phyloP scores from a whole-genome alignment of 2,113 vertebrate species.

The Glaucidium brasilianum region DNA sequence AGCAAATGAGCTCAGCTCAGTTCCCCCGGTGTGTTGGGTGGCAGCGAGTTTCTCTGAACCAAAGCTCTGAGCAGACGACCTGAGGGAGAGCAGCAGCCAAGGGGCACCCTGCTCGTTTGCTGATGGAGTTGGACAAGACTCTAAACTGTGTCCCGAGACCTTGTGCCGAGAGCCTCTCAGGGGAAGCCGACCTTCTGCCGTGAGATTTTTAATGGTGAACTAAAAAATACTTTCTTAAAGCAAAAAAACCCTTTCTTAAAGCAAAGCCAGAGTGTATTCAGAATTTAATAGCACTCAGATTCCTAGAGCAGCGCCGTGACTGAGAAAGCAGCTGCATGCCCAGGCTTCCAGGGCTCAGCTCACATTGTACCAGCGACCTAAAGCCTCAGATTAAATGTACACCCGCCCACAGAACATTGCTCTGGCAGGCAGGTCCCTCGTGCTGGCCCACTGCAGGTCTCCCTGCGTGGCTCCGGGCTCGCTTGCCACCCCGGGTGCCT shows the following conservation, averaged over 20 bases:
- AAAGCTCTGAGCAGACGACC: not conserved
- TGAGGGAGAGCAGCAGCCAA: not conserved
- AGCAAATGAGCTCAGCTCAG: not conserved
- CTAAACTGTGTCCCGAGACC: not conserved
- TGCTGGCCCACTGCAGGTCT: not conserved
- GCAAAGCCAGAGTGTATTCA: not conserved
- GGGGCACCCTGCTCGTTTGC: not conserved
- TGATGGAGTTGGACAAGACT: not conserved
- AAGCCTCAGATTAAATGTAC: not conserved
- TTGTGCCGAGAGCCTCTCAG: too few relatives aligned
- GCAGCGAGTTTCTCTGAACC: accelerated
- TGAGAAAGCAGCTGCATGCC: not conserved
- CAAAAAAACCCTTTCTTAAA: not conserved
- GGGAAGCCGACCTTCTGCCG: not conserved
- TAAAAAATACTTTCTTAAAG: not conserved
- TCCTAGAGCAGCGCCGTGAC: not conserved
- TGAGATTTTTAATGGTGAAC: accelerated
- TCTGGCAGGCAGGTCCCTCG: not conserved
- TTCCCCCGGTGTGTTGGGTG: not conserved
- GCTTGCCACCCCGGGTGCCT: not conserved
- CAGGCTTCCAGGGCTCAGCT: not conserved
- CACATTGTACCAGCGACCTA: not conserved
- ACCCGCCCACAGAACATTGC: not conserved
- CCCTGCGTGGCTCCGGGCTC: not conserved
- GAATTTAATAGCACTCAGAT: not conserved